These are phyloP conservation scores for Perizoma affinitatum DNA, from an alignment of 2,888 invertebrate species.

Conservation along the genomic window DNA sequence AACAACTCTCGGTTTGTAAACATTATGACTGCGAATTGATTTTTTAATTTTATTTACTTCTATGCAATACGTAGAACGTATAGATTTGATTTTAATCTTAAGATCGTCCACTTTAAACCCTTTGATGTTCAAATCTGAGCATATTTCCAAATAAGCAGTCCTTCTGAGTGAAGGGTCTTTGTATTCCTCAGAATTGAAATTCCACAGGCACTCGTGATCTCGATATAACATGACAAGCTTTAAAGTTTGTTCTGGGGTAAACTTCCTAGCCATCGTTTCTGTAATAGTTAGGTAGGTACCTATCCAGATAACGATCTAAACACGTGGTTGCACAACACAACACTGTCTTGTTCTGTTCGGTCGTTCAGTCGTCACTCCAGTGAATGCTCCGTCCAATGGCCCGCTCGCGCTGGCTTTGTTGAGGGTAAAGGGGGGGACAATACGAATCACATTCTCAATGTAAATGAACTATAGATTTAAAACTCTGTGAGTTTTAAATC, in stretches of 20 bases:
- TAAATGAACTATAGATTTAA: background rate
- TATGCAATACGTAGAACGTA: constrained; percentile 17
- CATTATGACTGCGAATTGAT: background rate
- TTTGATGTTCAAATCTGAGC: constrained; percentile 1
- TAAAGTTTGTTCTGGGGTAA: constrained; percentile 14
- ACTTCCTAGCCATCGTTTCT: constrained; percentile 1
- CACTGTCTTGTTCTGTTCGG: constrained; percentile 9
- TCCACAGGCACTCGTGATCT: constrained; percentile 7
- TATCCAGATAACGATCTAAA: background rate
- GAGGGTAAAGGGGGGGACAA: background rate
- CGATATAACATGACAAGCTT: constrained; percentile 9
- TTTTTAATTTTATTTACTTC: constrained; percentile 15
- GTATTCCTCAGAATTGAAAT: background rate
- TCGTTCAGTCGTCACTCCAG: constrained; percentile 13
- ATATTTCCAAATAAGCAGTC: background rate
- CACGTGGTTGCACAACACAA: constrained; percentile 1
- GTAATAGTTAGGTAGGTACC: too few relatives aligned
- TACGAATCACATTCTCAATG: background rate
- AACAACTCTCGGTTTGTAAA: constrained; percentile 10
- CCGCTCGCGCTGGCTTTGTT: background rate
- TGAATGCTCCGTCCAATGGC: background rate
- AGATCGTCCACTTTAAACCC: constrained; percentile 8
- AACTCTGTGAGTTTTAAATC: background rate
- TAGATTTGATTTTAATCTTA: constrained; percentile 9
- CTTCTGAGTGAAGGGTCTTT: background rate